Base-by-base conservation (phyloP, 2,888 invertebrate genomes). In the Chrysolina oricalcia region DNA sequence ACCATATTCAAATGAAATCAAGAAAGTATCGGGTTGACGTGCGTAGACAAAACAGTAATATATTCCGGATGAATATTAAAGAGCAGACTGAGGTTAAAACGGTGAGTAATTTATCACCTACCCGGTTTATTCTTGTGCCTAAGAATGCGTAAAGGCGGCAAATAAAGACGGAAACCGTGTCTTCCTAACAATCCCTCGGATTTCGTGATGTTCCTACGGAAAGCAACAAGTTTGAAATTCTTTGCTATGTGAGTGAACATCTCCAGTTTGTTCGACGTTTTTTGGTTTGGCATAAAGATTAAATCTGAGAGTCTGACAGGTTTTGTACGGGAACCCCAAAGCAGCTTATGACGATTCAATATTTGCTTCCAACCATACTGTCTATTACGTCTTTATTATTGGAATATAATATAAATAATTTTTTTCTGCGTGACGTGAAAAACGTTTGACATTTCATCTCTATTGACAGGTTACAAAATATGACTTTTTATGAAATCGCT, bases 31-130 rank as follows among this genome's bases (percentile, higher is more conserved):
- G 63, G 48, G 56, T 19, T 63, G n/a, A 59, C 59, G 74, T 72
- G 65, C 43, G 78, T 78, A 80, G 79, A 80, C 76, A 76, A 79
- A 79, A 79, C 79, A 79, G 70, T 66, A 72, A 73, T 74, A 74
- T 76, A 74, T 79, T 76, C 72, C 65, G 63, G 79, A 74, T 71
- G 75, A 70, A 76, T 72, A 73, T 74, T 73, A 76, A 73, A 74
- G 72, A 76, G 43, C 67, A 48, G 65, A 41, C 67, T 50, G 65
- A 66, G 69, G 76, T 74, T 72, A 69, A 73, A 70, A 71, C 74
- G 59, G 59, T 72, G 69, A 74, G 77, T 76, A 75, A 79, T 79
- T 79, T 79, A 79, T 79, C 73, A 75, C 78, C 72, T 43, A 35
- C 66, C 50, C 64, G 76, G 76, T 74, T 73, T 74, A 77, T 79